These are phyloP conservation scores for Herpetotheres cachinnans DNA, from an alignment of 2,113 vertebrate genomes.

Conservation along the genomic window DNA sequence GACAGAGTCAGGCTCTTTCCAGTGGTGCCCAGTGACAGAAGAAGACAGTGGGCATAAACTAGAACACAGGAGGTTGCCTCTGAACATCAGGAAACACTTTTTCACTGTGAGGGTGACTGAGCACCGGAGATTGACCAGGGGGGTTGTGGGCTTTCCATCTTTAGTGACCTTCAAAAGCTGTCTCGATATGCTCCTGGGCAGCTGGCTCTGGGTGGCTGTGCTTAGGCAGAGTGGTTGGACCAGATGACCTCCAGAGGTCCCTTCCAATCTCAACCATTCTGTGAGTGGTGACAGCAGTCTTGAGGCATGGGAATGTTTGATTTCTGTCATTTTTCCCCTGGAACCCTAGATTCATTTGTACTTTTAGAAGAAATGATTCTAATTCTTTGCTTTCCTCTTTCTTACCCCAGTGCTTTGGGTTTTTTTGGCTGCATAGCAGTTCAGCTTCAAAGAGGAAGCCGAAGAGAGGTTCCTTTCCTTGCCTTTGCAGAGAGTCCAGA, in stretches of 20 bases:
- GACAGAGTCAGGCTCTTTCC: neutral
- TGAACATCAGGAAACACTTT: neutral
- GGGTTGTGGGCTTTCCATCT: neutral
- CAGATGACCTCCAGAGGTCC: neutral
- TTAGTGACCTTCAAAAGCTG: neutral
- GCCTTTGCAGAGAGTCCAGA: neutral
- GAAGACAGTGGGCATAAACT: neutral
- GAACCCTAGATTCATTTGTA: neutral
- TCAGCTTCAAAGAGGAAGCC: neutral
- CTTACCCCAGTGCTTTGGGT: rapidly evolving
- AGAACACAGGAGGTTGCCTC: neutral
- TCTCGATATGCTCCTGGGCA: neutral
- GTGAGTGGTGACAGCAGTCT: neutral
- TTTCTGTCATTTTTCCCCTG: neutral
- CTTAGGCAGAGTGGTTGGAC: neutral
- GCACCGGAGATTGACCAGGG: neutral
- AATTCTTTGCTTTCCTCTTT: neutral
- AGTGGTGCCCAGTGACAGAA: neutral
- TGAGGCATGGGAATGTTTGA: neutral
- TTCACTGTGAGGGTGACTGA: neutral
- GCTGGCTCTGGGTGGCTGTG: neutral
- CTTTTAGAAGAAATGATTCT: neutral
- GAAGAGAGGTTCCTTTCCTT: neutral
- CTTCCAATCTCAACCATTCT: neutral
- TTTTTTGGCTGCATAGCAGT: neutral